These are phyloP conservation scores for Gallinago jamesoni DNA, from an alignment of 2,113 vertebrate genomes.

Conservation along the genomic window DNA sequence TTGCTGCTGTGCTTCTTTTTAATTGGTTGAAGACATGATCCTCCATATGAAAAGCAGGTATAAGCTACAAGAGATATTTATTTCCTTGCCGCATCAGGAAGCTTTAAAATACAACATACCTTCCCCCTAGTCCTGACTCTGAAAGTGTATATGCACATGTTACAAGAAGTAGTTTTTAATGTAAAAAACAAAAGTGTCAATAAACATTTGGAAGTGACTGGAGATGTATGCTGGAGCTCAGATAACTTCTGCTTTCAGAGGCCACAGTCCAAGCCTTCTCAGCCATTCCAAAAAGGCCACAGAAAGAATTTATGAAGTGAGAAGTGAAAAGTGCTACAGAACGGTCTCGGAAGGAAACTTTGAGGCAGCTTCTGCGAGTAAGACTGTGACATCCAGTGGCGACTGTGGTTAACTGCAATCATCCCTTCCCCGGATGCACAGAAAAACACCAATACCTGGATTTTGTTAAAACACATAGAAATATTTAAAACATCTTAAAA, in stretches of 20 bases:
- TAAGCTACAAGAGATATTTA: accelerated
- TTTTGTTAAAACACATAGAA: neutral
- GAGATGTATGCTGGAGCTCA: neutral
- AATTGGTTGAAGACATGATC: neutral
- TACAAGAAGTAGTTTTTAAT: neutral
- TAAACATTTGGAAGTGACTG: neutral
- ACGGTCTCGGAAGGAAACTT: neutral
- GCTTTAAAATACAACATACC: neutral
- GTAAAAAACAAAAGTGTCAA: neutral
- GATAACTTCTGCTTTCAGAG: neutral
- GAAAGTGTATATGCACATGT: neutral
- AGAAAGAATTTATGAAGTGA: neutral
- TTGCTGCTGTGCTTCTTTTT: neutral
- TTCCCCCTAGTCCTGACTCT: neutral
- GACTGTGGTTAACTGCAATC: neutral
- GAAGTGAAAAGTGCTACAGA: neutral
- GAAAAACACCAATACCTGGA: neutral
- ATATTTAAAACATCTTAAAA: neutral
- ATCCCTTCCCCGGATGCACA: neutral
- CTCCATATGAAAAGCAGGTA: neutral
- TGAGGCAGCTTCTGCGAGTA: neutral
- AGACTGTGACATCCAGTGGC: conserved; percentile 15
- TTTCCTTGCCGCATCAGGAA: neutral
- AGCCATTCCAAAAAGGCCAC: too few relatives aligned
- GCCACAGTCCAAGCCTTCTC: neutral